These are phyloP conservation scores for Nesoenas mayeri DNA, from an alignment of 2,113 vertebrate species.

Conservation along the genomic window DNA sequence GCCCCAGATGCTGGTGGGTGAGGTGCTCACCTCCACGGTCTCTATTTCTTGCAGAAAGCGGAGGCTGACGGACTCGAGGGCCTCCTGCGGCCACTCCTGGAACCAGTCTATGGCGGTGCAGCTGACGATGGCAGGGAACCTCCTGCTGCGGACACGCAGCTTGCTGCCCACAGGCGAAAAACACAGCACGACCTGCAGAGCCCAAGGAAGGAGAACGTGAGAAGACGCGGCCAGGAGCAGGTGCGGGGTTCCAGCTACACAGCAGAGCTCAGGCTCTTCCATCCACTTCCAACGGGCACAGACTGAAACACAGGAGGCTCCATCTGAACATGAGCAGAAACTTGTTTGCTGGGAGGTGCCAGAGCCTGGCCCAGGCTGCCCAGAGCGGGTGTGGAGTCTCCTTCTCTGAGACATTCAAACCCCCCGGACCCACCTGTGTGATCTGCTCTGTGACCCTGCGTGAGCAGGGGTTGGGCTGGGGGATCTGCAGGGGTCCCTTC, in stretches of 20 bases:
- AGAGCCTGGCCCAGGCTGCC: too few species aligned
- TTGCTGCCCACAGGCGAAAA: constrained; percentile 90
- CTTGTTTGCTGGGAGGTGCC: too few species aligned
- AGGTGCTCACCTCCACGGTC: constrained; percentile 81
- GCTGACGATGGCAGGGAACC: constrained; percentile 89
- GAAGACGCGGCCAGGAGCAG: fast-evolving
- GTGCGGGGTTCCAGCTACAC: fast-evolving
- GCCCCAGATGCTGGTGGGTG: fast-evolving
- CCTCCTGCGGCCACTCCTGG: constrained; percentile 91
- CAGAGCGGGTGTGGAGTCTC: too few species aligned
- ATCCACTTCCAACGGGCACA: too few species aligned
- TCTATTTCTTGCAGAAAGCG: constrained; percentile 84
- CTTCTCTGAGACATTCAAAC: too few species aligned
- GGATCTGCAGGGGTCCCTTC: too few species aligned
- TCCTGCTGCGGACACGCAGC: constrained; percentile 85
- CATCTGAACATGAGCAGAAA: too few species aligned
- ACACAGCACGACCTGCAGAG: constrained; percentile 85
- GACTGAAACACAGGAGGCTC: too few species aligned
- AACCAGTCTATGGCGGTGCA: constrained; percentile 91
- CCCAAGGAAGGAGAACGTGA: not conserved
- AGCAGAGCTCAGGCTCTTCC: fast-evolving
- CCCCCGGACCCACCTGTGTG: too few species aligned
- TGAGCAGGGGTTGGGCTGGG: too few species aligned
- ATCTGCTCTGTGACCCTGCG: too few species aligned
- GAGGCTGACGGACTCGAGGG: constrained; percentile 92